These are phyloP conservation scores for Caracal caracal DNA, from an alignment of 2,113 vertebrate species.

Conservation along the genomic window DNA sequence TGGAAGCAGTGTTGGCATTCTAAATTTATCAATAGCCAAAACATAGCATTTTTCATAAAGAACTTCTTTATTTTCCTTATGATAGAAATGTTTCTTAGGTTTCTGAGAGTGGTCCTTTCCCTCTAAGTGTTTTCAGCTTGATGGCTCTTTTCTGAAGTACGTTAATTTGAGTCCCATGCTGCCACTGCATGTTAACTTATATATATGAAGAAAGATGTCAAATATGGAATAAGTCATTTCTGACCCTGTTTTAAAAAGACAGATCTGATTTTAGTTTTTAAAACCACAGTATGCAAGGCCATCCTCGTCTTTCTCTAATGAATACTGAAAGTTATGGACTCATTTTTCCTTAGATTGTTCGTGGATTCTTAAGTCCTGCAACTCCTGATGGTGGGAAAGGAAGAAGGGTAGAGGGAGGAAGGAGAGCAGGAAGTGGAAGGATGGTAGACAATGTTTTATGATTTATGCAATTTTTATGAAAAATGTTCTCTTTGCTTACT, in stretches of 20 bases:
- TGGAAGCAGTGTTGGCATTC: background rate
- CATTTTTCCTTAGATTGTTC: background rate
- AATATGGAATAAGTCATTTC: constrained; percentile 31
- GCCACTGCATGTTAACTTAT: background rate
- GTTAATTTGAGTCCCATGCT: background rate
- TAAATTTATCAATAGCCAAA: constrained; percentile 59
- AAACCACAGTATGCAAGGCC: background rate
- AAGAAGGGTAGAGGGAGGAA: background rate
- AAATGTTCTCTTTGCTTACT: constrained; percentile 41
- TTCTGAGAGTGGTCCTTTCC: background rate
- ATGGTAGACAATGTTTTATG: constrained; percentile 51
- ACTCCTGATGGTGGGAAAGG: background rate
- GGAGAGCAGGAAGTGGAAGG: constrained; percentile 7
- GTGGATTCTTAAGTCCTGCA: background rate
- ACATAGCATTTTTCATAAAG: background rate
- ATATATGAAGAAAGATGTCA: background rate
- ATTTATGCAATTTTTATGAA: constrained; percentile 60
- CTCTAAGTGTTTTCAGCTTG: constrained; percentile 7
- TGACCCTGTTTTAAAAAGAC: background rate
- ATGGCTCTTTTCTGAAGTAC: background rate
- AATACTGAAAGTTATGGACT: background rate
- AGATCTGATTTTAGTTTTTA: background rate
- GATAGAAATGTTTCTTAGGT: background rate
- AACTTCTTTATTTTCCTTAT: constrained; percentile 23
- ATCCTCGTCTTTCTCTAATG: background rate